Conservation (phyloP, 2,797 vertebrate species). For the Dallia pectoralis region DNA sequence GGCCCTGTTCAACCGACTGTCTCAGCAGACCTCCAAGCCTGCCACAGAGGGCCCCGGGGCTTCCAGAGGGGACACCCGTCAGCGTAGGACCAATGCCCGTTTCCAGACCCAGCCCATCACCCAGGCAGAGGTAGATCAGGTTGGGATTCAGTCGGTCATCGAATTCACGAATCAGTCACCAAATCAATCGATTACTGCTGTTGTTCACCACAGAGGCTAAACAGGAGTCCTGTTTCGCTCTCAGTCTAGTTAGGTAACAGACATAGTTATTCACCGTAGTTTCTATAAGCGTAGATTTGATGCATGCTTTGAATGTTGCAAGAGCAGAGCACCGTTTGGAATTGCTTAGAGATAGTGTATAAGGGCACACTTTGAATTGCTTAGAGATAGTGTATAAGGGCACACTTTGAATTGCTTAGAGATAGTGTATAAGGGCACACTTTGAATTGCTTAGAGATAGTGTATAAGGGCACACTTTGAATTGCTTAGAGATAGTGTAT, state of each 20-base stretch:
- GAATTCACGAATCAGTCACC: too few species aligned
- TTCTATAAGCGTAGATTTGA: background rate
- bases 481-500: too few species aligned
- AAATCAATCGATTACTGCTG: too few species aligned
- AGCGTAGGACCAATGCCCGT: conserved; percentile 85
- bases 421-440: too few species aligned
- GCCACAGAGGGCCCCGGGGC: conserved; percentile 56
- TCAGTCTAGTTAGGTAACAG: background rate
- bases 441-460: too few species aligned
- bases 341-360: too few species aligned
- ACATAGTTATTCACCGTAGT: background rate
- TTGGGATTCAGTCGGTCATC: conserved; percentile 47
- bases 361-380: too few species aligned
- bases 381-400: too few species aligned
- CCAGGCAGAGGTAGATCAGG: conserved; percentile 92
- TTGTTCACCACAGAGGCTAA: too few species aligned
- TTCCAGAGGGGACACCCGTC: conserved; percentile 76
- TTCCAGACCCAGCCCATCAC: conserved; percentile 98
- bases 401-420: too few species aligned
- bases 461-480: too few species aligned
- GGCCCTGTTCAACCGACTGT: conserved; percentile 94
- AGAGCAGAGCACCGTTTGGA: too few species aligned
- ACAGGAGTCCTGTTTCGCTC: background rate
- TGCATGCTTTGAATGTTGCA: background rate
- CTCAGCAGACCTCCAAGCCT: conserved; percentile 67